Evolutionary conservation across 2,113 vertebrate genomes (phyloP).

Genomic region (Equus przewalskii): DNA sequence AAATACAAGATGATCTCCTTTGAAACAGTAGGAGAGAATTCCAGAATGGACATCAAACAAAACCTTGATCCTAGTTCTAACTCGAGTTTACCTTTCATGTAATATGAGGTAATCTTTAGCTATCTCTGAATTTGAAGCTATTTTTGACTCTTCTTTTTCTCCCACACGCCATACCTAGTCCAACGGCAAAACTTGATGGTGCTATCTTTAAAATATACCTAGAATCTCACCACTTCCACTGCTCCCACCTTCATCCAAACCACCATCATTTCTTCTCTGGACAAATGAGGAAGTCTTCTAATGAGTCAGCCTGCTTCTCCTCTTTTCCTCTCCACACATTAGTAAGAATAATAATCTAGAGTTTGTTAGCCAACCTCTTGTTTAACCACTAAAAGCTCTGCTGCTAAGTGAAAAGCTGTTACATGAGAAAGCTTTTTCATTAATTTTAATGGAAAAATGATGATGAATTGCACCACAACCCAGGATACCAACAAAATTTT

Average conservation of each 20-base stretch:
- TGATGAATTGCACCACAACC: background rate
- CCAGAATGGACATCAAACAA: conserved; percentile 34
- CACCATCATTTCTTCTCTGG: background rate
- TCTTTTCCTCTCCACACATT: background rate
- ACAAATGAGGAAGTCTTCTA: background rate
- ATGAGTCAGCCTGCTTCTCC: background rate
- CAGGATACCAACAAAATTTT: background rate
- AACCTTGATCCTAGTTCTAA: conserved; percentile 22
- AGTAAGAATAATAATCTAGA: background rate
- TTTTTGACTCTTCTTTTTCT: conserved; percentile 31
- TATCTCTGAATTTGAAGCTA: conserved; percentile 40
- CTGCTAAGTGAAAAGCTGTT: background rate
- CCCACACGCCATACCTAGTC: background rate
- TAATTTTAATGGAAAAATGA: background rate
- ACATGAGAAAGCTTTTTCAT: background rate
- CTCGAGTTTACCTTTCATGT: conserved; percentile 42
- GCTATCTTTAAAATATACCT: background rate
- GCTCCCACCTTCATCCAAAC: background rate
- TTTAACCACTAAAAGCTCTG: background rate
- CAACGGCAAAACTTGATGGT: background rate
- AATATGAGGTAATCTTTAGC: background rate
- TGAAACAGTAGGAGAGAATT: conserved; percentile 27
- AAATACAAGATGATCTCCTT: conserved; percentile 14
- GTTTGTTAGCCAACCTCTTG: background rate
- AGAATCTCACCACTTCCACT: background rate